Base-by-base conservation (phyloP, 2,888 invertebrate genomes). In the Rhingia rostrata region DNA sequence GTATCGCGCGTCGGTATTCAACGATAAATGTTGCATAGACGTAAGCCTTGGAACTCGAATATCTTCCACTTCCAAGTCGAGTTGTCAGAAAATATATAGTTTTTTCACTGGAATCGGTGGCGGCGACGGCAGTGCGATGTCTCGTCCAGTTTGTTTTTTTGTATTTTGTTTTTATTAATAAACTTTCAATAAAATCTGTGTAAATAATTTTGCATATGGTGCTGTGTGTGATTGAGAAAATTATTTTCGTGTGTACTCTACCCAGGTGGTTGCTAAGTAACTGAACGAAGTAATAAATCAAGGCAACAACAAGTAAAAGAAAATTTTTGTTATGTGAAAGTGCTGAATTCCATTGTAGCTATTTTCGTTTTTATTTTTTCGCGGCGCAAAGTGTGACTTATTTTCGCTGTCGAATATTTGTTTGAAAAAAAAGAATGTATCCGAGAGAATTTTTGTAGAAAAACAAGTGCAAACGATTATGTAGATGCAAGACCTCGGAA, bases 311-410 rank as follows among this genome's bases (percentile, higher is more conserved):
- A 69, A 73, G 64, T 73, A 58, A 41, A 49, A 56, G 61, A 69
- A 53, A 37, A 51, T n/a, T 58, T 56, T 63, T 75, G 64, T 69
- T 69, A 63, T 74, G 80, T 84, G 84, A 84, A 84, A 84, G 84
- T 84, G 74, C 78, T 78, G 84, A 79, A 74, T 84, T 79, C 80
- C 83, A 84, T 72, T 78, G 82, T 56, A 75, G 69, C 74, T 84
- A 84, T 80, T 84, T 79, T 75, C 45, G 80, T 79, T 79, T 69
- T 22, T 22, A 22, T 22, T 22, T 22, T 41, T 45, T 49, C 53
- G 73, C 67, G 49, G 80, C 78, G 84, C 70, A 75, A 67, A 66
- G 41, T 80, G 80, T 79, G 61, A 43, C 63, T 58, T 73, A 67
- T 78, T 49, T 78, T 67, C 54, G 54, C 45, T 39, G 30, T 47